A percentile compares a stretch with the other conserved stretches of the same genome.
Evolutionary conservation across 1,140 invertebrate genomes (phyloP).

Genomic region (Sipha flava): DNA sequence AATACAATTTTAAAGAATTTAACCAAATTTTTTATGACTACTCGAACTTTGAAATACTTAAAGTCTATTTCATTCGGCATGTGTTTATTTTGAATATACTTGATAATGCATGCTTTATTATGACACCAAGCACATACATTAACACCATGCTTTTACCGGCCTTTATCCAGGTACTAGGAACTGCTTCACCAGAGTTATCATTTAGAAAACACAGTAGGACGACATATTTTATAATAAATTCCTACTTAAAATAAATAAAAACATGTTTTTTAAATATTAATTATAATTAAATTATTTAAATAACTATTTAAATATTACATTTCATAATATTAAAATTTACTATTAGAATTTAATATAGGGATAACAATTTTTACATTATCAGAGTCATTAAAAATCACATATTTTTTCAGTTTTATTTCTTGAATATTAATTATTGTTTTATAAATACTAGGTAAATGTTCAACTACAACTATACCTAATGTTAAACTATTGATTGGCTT

Average conservation of each 20-base stretch:
- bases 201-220: not conserved
- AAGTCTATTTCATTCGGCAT: too few relatives aligned
- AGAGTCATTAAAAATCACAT: not conserved
- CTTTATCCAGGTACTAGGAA: not conserved
- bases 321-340: too few relatives aligned
- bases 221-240: not conserved
- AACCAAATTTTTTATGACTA: too few relatives aligned
- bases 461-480: not conserved
- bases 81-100: too few relatives aligned
- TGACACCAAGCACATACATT: too few relatives aligned
- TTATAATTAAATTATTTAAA: too few relatives aligned
- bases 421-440: not conserved
- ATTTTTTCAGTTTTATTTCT: not conserved
- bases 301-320: too few relatives aligned
- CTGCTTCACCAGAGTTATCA: not conserved
- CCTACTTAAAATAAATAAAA: not conserved
- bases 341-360: not conserved
- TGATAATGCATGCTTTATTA: too few relatives aligned
- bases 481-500: not conserved
- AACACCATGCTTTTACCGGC: too few relatives aligned
- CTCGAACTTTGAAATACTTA: too few relatives aligned
- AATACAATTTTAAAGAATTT: too few relatives aligned
- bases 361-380: not conserved
- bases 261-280: not conserved
- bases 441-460: not conserved